phyloP scores from a whole-genome alignment of 2,888 invertebrate species.

The Drosophila nigritarsus region DNA sequence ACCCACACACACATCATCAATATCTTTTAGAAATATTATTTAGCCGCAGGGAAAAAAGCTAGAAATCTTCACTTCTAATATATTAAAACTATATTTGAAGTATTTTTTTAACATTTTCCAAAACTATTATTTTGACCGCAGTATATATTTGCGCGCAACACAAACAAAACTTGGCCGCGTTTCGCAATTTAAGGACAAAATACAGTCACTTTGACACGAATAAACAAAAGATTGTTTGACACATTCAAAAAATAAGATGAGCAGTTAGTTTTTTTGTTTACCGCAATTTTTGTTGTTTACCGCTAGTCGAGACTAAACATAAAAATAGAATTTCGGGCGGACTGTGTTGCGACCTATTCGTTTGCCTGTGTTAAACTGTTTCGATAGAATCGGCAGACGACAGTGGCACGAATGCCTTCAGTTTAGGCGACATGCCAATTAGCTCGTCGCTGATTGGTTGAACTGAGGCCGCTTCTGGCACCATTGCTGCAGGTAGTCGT shows the following conservation, averaged over 20 bases:
- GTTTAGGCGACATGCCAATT: constrained; percentile 39
- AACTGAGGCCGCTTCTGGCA: constrained; percentile 59
- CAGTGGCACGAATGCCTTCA: constrained; percentile 42
- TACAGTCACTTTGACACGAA: constrained; percentile 39
- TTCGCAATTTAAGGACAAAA: constrained; percentile 51
- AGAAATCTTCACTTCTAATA: not conserved
- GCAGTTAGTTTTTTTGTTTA: constrained; percentile 46
- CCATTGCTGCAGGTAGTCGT: constrained; percentile 34
- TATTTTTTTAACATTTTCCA: not conserved
- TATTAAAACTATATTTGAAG: not conserved
- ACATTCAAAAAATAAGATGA: constrained; percentile 11
- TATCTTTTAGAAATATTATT: not conserved
- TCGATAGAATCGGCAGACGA: constrained; percentile 43
- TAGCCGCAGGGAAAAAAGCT: no score
- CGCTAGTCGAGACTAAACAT: constrained; percentile 61
- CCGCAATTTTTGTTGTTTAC: constrained; percentile 66
- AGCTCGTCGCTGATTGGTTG: constrained; percentile 50
- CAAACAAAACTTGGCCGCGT: constrained; percentile 41
- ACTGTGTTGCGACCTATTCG: constrained; percentile 43
- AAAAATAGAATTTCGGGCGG: constrained; percentile 31
- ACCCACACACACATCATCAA: not conserved
- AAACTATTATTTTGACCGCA: not conserved
- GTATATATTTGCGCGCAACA: constrained; percentile 46
- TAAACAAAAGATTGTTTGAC: constrained; percentile 37
- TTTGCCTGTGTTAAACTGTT: constrained; percentile 54